These are phyloP conservation scores for Eretmocerus hayati DNA, from an alignment of 2,888 invertebrate genomes.

Conservation along the genomic window DNA sequence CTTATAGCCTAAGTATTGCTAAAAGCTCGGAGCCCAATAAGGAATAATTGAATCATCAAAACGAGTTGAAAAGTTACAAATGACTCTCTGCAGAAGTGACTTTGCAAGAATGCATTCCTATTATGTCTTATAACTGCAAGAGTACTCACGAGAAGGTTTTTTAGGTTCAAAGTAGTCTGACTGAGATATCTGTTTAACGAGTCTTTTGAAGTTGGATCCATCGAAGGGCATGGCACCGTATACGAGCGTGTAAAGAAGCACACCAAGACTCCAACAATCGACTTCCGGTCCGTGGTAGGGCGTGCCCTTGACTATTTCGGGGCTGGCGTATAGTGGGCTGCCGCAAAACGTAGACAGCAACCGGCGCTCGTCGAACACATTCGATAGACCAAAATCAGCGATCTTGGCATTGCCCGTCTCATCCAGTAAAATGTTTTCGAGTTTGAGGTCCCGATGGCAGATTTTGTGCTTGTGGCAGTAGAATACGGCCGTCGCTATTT, in stretches of 20 bases:
- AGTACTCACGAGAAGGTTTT: conserved; percentile 79
- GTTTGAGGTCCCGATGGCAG: conserved; percentile 91
- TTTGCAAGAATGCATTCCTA: no score
- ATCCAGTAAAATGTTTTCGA: conserved; percentile 91
- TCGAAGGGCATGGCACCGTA: conserved; percentile 99
- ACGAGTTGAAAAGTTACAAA: no score
- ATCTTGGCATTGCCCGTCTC: conserved; percentile 95
- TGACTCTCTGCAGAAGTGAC: no score
- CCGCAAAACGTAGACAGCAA: conserved; percentile 90
- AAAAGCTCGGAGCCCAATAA: no score
- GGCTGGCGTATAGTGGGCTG: conserved; percentile 92
- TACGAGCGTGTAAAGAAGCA: conserved; percentile 92
- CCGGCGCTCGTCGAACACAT: conserved; percentile 86
- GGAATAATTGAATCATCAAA: no score
- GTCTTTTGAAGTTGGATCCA: conserved; percentile 93
- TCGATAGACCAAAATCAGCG: conserved; percentile 97
- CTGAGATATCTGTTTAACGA: conserved; percentile 93
- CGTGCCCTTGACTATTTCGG: conserved; percentile 94
- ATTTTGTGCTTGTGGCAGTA: conserved; percentile 99
- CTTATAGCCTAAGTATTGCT: no score
- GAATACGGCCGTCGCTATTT: conserved; percentile 92
- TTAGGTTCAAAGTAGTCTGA: conserved; percentile 97
- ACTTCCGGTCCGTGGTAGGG: conserved; percentile 97
- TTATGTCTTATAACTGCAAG: no score
- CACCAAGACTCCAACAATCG: conserved; percentile 91